Conservation (phyloP, 2,888 invertebrate species). For the Seira ritae region DNA sequence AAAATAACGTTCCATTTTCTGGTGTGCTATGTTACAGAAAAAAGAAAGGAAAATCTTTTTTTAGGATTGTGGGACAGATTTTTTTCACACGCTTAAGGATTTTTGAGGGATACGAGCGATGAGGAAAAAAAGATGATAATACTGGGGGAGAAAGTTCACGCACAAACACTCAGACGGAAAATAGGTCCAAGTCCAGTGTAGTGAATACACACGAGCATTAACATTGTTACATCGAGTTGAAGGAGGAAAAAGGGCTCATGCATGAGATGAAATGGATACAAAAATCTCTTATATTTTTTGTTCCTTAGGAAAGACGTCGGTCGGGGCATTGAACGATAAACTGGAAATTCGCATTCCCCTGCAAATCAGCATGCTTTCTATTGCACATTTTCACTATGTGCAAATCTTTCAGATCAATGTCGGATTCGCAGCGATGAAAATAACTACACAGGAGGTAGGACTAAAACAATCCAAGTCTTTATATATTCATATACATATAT, state of each 20-base stretch:
- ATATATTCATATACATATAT: too few relatives aligned
- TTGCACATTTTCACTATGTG: conserved; percentile 70
- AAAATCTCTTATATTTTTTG: background rate
- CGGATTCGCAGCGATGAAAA: conserved; percentile 47
- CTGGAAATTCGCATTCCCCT: conserved; percentile 1
- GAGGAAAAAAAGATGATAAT: background rate
- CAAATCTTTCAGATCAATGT: conserved; percentile 73
- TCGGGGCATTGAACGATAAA: background rate
- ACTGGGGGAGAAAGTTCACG: background rate
- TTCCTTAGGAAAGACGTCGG: background rate
- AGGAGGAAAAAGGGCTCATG: background rate
- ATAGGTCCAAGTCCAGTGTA: conserved; percentile 3
- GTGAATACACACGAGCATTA: background rate
- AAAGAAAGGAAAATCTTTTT: background rate
- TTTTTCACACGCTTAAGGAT: background rate
- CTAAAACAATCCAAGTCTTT: background rate
- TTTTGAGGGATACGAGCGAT: conserved; percentile 3
- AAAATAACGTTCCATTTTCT: conserved; percentile 1
- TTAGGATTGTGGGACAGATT: background rate
- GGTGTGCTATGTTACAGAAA: background rate
- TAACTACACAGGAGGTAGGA: background rate
- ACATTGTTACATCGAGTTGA: background rate
- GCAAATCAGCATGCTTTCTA: conserved; percentile 24
- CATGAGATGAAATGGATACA: too few relatives aligned
- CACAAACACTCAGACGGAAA: conserved; percentile 2